A percentile compares a stretch with the other conserved stretches of the same genome.
phyloP scores from a whole-genome alignment of 2,888 invertebrate genomes.

The Dicroscelio sp. region DNA sequence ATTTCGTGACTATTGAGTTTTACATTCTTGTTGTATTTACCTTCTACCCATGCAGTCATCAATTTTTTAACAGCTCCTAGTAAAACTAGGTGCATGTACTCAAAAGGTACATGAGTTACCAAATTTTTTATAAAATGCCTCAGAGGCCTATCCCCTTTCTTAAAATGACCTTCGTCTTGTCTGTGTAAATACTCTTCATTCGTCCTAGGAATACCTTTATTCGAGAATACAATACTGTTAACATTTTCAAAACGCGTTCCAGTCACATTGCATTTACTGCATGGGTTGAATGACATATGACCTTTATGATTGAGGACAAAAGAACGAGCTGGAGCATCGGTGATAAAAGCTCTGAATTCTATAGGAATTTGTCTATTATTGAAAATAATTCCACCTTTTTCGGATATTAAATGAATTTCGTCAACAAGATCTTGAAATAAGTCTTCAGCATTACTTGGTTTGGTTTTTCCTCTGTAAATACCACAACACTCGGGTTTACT shows the following conservation, averaged over 20 bases:
- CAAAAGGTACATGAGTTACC: slow-evolving; percentile 64
- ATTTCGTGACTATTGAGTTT: too few species aligned
- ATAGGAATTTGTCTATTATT: slow-evolving; percentile 49
- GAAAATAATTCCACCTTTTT: slow-evolving; percentile 76
- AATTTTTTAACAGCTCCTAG: slow-evolving; percentile 64
- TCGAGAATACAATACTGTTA: background rate
- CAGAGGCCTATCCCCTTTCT: slow-evolving; percentile 61
- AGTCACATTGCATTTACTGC: slow-evolving; percentile 77
- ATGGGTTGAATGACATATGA: slow-evolving; percentile 77
- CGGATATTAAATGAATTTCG: slow-evolving; percentile 35
- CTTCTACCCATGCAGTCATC: slow-evolving; percentile 54
- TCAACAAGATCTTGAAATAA: slow-evolving; percentile 58
- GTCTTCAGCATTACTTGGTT: slow-evolving; percentile 62
- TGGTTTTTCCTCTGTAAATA: slow-evolving; percentile 71
- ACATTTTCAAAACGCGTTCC: slow-evolving; percentile 40
- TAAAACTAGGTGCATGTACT: slow-evolving; percentile 67
- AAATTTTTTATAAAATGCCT: slow-evolving; percentile 32
- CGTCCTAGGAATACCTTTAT: slow-evolving; percentile 58
- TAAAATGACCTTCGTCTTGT: slow-evolving; percentile 71
- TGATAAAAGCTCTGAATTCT: slow-evolving; percentile 68
- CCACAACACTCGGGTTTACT: slow-evolving; percentile 70
- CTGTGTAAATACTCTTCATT: slow-evolving; percentile 19
- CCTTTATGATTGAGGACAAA: slow-evolving; percentile 77
- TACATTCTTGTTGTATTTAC: slow-evolving; percentile 42
- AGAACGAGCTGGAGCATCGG: slow-evolving; percentile 83